These are phyloP conservation scores for Heteromyza rotundicornis DNA, from an alignment of 2,888 invertebrate genomes.

Conservation along the genomic window DNA sequence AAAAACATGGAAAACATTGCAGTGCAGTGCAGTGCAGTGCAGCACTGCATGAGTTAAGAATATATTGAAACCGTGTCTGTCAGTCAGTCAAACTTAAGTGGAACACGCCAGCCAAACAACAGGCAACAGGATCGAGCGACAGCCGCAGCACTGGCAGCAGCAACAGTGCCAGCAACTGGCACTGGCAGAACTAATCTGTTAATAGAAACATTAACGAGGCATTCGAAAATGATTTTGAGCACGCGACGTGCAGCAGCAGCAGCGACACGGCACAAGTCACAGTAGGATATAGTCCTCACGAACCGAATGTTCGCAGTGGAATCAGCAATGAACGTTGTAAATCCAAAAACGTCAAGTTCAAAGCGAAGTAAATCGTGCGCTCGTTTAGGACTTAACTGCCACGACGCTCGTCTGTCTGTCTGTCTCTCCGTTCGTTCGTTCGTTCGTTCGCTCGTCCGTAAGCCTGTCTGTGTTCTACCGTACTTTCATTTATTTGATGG, in stretches of 20 bases:
- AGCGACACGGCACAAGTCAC: neutral
- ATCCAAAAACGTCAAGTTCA: neutral
- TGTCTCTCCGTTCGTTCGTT: no score
- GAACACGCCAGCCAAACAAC: neutral
- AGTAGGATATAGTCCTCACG: neutral
- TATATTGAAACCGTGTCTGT: no score
- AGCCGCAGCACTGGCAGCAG: neutral
- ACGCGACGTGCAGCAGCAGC: constrained; percentile 41
- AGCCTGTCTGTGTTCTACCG: no score
- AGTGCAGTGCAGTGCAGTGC: neutral
- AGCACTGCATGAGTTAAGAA: no score
- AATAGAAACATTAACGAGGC: constrained; percentile 59
- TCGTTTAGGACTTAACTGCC: neutral
- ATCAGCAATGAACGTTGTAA: no score
- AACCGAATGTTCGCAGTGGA: neutral
- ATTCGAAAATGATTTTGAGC: constrained; percentile 52
- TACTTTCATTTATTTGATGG: no score
- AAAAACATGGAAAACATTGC: neutral
- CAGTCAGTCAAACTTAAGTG: neutral
- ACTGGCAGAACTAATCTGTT: constrained; percentile 49
- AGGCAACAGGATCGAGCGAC: neutral
- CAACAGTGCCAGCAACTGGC: neutral
- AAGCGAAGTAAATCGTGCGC: neutral
- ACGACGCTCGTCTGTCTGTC: no score
- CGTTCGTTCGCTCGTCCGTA: no score